Conservation (phyloP, 2,888 invertebrate genomes). For the Sarcophaga variegata region DNA sequence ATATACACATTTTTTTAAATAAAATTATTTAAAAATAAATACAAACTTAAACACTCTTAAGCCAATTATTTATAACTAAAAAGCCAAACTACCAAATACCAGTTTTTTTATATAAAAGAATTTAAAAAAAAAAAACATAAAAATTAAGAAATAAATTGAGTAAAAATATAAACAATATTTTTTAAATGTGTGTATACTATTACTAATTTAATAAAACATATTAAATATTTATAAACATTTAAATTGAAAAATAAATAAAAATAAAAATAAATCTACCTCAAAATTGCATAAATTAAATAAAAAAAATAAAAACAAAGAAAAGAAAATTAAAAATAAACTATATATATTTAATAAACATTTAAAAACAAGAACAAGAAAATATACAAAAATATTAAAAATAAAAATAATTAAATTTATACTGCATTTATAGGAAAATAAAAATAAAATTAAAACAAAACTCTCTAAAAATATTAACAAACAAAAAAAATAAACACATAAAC, state of each 20-base stretch:
- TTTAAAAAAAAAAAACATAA: slow-evolving; percentile 17
- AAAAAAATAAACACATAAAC: slow-evolving; percentile 14
- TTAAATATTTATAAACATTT: slow-evolving; percentile 54
- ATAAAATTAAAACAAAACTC: slow-evolving; percentile 39
- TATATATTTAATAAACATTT: slow-evolving; percentile 50
- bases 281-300: slow-evolving; percentile 75
- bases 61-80: slow-evolving; percentile 55
- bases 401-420: slow-evolving; percentile 51
- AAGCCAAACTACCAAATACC: slow-evolving; percentile 55
- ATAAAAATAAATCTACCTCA: slow-evolving; percentile 77
- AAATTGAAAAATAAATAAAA: slow-evolving; percentile 45
- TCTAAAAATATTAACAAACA: slow-evolving; percentile 45
- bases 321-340: slow-evolving; percentile 39
- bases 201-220: slow-evolving; percentile 20
- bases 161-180: slow-evolving; percentile 59
- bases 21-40: not conserved
- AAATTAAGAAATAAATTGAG: not conserved
- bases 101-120: slow-evolving; percentile 44
- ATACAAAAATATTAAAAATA: slow-evolving; percentile 59
- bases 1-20: slow-evolving; percentile 5
- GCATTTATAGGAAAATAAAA: slow-evolving; percentile 66
- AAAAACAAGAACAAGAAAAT: slow-evolving; percentile 25
- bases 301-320: slow-evolving; percentile 67
- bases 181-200: slow-evolving; percentile 62
- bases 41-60: slow-evolving; percentile 24